Base-by-base conservation (phyloP, 2,888 invertebrate genomes). In the Marronus borbonicus region DNA sequence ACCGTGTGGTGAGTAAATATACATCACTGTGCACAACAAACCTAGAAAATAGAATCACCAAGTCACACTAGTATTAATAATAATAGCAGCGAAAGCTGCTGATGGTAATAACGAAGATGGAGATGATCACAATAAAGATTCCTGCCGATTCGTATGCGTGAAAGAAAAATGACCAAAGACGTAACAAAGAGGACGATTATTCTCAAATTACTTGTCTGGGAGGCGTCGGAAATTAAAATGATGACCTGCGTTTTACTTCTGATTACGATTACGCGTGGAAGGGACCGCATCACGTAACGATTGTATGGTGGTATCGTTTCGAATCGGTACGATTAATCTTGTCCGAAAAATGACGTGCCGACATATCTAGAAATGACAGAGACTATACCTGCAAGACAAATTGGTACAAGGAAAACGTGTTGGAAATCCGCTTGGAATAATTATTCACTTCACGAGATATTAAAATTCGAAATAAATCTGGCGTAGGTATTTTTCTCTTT, bases 151-250 rank as follows among this genome's bases (percentile, higher is more conserved):
- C 17, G 3, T 65, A 39, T 39, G 36, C 17, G 39, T 8, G 36
- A 31, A 52, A 1, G 52, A 52, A 17, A 52, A 36, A 65, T 31
- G 36, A 12, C 3, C 65, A 39, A n/a, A 17, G 65, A 17, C 1
- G 44, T 68, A 68, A 68, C 68, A 68, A 68, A 49, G 50, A 68
- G 20, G 50, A 24, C 49, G 49, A 49, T 68, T 36, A 24, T 68
- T 68, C 36, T 68, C 49, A 50, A 68, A 68, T 68, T 68, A 68
- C 28, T 68, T 68, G 68, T 14, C 68, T 28, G 14, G 68, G 24
- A 44, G 68, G 68, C 68, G 68, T 68, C 44, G 44, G 68, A 68
- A 68, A 68, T 68, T 68, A 68, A 68, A 68, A 68, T 68, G 68
- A 68, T 68, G 68, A 68, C 50, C 68, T 49, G 68, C 68, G 68